Evolutionary conservation across 2,113 vertebrate genomes (phyloP).

Genomic region (Oplegnathus fasciatus): DNA sequence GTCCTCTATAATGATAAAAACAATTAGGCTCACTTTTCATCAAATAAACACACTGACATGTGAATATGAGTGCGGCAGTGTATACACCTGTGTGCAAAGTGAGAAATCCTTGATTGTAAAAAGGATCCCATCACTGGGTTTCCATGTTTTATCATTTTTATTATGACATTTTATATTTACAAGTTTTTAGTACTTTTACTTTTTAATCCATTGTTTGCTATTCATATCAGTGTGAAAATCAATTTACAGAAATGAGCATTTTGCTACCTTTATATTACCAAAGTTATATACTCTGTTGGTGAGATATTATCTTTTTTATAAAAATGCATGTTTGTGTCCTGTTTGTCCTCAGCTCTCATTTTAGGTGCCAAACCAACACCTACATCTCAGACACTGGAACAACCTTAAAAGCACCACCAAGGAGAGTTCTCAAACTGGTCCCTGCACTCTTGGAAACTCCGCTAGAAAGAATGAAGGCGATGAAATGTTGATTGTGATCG

Average conservation of each 20-base stretch:
- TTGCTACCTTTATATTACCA: background rate
- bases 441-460: background rate
- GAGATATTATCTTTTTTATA: background rate
- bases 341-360: background rate
- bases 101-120: too few relatives aligned
- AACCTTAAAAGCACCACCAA: background rate
- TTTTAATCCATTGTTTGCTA: background rate
- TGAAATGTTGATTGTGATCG: conserved; percentile 20
- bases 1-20: background rate
- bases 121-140: background rate
- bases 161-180: too few relatives aligned
- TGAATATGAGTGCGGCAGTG: too few relatives aligned
- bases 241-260: background rate
- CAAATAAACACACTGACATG: too few relatives aligned
- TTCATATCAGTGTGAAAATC: background rate
- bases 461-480: conserved; percentile 9
- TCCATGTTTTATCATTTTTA: background rate
- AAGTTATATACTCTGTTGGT: background rate
- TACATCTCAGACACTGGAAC: conserved; percentile 1
- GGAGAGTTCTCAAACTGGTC: background rate
- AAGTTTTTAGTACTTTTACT: background rate
- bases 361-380: background rate
- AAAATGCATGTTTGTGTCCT: background rate
- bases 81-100: too few relatives aligned
- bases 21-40: background rate